Conservation (phyloP, 2,797 vertebrate species). For the Coranthus polyacanthus region DNA sequence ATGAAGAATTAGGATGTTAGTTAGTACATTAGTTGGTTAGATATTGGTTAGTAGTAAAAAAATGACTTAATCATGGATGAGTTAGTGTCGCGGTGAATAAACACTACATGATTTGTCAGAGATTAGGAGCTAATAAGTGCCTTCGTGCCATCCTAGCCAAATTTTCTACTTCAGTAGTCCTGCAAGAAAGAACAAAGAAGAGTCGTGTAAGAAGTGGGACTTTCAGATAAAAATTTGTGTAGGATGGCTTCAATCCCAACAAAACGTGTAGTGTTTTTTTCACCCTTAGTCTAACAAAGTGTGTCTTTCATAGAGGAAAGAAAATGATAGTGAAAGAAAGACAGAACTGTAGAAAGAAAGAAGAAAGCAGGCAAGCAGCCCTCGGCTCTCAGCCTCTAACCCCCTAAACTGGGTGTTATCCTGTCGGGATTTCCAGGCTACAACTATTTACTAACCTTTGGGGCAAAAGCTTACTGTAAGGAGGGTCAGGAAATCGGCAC, state of each 20-base stretch:
- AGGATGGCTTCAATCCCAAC: constrained; percentile 61
- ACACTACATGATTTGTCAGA: constrained; percentile 70
- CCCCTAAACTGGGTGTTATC: constrained; percentile 58
- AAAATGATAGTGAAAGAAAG: constrained; percentile 84
- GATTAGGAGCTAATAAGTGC: constrained; percentile 31
- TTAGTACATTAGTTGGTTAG: constrained; percentile 99
- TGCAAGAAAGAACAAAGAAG: constrained; percentile 22
- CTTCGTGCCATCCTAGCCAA: constrained; percentile 61
- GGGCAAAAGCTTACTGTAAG: constrained; percentile 53
- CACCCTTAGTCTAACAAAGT: constrained; percentile 85
- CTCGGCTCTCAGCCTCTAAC: constrained; percentile 57
- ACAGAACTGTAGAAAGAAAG: constrained; percentile 76
- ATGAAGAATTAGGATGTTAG: constrained; percentile 99
- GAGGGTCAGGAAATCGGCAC: constrained; percentile 73
- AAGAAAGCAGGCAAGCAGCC: constrained; percentile 75
- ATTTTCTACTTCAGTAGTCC: constrained; percentile 58
- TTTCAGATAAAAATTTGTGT: constrained; percentile 53
- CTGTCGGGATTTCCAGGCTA: constrained; percentile 56
- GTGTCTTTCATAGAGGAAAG: constrained; percentile 87
- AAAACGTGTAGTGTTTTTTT: constrained; percentile 73
- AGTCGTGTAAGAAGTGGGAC: constrained; percentile 25
- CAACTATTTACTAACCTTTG: constrained; percentile 65
- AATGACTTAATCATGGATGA: constrained; percentile 97
- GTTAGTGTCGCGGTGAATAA: constrained; percentile 87
- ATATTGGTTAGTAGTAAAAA: constrained; percentile 91